Evolutionary conservation across 2,113 vertebrate genomes (phyloP).

Genomic region (Lichenostomus cassidix): DNA sequence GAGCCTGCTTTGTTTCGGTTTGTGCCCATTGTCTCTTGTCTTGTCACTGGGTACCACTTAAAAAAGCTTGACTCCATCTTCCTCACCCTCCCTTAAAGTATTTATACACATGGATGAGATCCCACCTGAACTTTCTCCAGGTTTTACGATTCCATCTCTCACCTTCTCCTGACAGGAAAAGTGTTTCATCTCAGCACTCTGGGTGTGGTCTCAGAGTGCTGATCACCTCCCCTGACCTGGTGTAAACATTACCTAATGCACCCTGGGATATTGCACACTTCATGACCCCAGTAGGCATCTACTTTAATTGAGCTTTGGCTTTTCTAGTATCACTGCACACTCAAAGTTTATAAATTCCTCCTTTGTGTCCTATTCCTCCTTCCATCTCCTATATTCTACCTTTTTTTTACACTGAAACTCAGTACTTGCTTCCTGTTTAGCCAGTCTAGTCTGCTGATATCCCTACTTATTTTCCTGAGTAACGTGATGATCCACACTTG

Average conservation of each 20-base stretch:
- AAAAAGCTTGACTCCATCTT: background rate
- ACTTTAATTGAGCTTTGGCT: background rate
- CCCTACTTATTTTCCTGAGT: background rate
- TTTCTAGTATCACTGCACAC: background rate
- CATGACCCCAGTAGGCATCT: background rate
- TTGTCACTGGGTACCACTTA: background rate
- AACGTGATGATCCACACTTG: background rate
- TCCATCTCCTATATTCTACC: background rate
- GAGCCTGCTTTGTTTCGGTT: background rate
- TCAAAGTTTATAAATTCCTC: background rate
- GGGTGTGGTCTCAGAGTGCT: background rate
- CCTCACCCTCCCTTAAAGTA: background rate
- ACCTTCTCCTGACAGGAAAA: background rate
- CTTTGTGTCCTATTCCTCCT: background rate
- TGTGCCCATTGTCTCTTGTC: background rate
- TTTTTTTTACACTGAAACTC: background rate
- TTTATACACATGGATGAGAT: background rate
- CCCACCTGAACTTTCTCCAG: background rate
- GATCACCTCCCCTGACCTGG: background rate
- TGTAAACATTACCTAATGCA: background rate
- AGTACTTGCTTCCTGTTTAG: background rate
- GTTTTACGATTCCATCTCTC: background rate
- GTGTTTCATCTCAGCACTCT: background rate
- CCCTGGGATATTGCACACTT: rapidly evolving
- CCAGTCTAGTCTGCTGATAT: background rate